A percentile compares a stretch with the other conserved stretches of the same genome.
Evolutionary conservation across 2,113 vertebrate genomes (phyloP).

Genomic region (Tympanuchus pallidicinctus): DNA sequence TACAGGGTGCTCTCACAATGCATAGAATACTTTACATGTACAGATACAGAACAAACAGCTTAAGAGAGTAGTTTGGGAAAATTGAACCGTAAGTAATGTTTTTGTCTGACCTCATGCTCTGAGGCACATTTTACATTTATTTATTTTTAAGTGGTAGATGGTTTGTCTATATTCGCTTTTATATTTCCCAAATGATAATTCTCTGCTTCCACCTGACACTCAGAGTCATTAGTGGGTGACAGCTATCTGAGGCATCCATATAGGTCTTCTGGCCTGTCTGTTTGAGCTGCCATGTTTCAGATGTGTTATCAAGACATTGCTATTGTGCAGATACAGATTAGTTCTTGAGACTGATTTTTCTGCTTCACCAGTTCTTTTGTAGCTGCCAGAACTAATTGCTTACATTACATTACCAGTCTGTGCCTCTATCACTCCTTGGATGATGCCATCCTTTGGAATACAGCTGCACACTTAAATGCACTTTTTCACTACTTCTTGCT

Average conservation of each 20-base stretch:
- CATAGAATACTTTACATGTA: neutral
- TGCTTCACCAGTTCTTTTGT: slow-evolving; percentile 68
- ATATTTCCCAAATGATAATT: slow-evolving; percentile 42
- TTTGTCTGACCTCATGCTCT: neutral
- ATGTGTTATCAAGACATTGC: slow-evolving; percentile 63
- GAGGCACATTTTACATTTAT: neutral
- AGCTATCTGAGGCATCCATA: slow-evolving; percentile 57
- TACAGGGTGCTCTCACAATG: neutral
- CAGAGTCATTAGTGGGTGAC: slow-evolving; percentile 54
- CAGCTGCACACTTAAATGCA: slow-evolving; percentile 58
- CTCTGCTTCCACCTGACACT: slow-evolving; percentile 43
- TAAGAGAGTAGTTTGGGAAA: neutral
- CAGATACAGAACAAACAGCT: neutral
- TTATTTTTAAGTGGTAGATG: neutral
- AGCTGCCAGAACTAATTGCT: slow-evolving; percentile 72
- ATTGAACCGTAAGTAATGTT: neutral
- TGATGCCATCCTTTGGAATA: slow-evolving; percentile 56
- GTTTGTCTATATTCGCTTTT: neutral
- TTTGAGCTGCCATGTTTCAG: slow-evolving; percentile 58
- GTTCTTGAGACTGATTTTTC: slow-evolving; percentile 68
- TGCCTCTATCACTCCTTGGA: slow-evolving; percentile 50
- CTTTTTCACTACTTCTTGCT: slow-evolving; percentile 35
- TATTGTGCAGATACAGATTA: slow-evolving; percentile 65
- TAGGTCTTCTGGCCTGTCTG: slow-evolving; percentile 53
- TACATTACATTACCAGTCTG: slow-evolving; percentile 61